A percentile compares a stretch with the other conserved stretches of the same genome.
Conservation (phyloP, 2,888 invertebrate species). For the Thereva unica region DNA sequence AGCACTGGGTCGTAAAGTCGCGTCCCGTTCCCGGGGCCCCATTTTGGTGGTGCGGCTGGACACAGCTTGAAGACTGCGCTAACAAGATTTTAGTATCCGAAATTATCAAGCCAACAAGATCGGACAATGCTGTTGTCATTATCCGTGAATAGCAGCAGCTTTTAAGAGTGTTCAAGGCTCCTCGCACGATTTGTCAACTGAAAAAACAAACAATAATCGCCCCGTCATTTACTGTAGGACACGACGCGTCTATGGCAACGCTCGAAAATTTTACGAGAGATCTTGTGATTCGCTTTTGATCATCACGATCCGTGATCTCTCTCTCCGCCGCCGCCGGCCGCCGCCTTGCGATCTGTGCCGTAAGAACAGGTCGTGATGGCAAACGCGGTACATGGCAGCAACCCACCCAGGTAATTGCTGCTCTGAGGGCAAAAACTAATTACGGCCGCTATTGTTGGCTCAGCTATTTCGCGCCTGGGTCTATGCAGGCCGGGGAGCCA, state of each 20-base stretch:
- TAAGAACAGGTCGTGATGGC: conserved; percentile 25
- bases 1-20: conserved; percentile 5
- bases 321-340: neutral
- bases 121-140: conserved; percentile 11
- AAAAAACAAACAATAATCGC: conserved; percentile 35
- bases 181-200: conserved; percentile 42
- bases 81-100: conserved; percentile 15
- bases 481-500: too few species aligned
- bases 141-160: neutral
- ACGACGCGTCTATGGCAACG: neutral
- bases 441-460: conserved; percentile 4
- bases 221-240: conserved; percentile 10
- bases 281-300: conserved; percentile 6
- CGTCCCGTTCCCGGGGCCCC: conserved; percentile 13
- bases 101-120: neutral
- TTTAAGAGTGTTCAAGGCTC: conserved; percentile 14
- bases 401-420: conserved; percentile 34
- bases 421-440: conserved; percentile 32
- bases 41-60: conserved; percentile 13
- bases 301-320: conserved; percentile 12
- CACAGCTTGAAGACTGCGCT: conserved; percentile 21
- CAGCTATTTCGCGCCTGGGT: neutral
- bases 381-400: conserved; percentile 19
- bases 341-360: too few species aligned
- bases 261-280: neutral